phyloP scores from a whole-genome alignment of 1,140 invertebrate species.

The Dysdera silvatica region DNA sequence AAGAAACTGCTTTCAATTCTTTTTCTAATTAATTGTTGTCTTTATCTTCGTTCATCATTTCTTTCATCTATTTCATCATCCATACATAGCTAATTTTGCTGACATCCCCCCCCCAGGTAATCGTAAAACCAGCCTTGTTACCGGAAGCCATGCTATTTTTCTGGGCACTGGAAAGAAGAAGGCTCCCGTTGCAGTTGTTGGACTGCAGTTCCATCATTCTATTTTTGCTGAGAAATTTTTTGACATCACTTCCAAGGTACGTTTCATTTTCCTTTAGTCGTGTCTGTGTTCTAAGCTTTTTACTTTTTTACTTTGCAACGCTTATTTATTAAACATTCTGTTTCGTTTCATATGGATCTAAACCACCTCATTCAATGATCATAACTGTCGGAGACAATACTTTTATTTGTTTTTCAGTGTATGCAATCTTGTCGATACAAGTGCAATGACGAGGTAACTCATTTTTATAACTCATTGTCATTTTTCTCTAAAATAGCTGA shows the following conservation, averaged over 20 bases:
- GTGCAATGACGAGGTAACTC: slow-evolving; percentile 26
- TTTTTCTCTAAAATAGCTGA: slow-evolving; percentile 58
- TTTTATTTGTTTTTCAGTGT: slow-evolving; percentile 20
- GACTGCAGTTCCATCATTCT: slow-evolving; percentile 44
- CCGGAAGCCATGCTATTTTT: slow-evolving; percentile 83
- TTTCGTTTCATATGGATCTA: neutral
- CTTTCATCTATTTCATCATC: neutral
- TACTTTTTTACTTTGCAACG: neutral
- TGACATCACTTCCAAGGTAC: slow-evolving; percentile 48
- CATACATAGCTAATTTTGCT: slow-evolving; percentile 11
- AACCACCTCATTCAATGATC: neutral
- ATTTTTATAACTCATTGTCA: slow-evolving; percentile 14
- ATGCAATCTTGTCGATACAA: slow-evolving; percentile 51
- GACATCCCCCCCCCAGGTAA: slow-evolving; percentile 3
- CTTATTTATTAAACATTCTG: neutral
- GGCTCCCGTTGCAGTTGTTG: slow-evolving; percentile 82
- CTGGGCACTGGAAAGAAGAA: slow-evolving; percentile 65
- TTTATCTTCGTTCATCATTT: slow-evolving; percentile 34
- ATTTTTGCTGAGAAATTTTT: slow-evolving; percentile 37
- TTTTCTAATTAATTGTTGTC: slow-evolving; percentile 12
- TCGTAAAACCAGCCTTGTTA: slow-evolving; percentile 52
- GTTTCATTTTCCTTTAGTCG: slow-evolving; percentile 50
- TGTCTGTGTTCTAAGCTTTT: neutral
- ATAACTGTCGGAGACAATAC: neutral
- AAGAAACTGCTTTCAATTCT: too few species aligned